These are phyloP conservation scores for Galerucella calmariensis DNA, from an alignment of 2,888 invertebrate genomes.

Conservation along the genomic window DNA sequence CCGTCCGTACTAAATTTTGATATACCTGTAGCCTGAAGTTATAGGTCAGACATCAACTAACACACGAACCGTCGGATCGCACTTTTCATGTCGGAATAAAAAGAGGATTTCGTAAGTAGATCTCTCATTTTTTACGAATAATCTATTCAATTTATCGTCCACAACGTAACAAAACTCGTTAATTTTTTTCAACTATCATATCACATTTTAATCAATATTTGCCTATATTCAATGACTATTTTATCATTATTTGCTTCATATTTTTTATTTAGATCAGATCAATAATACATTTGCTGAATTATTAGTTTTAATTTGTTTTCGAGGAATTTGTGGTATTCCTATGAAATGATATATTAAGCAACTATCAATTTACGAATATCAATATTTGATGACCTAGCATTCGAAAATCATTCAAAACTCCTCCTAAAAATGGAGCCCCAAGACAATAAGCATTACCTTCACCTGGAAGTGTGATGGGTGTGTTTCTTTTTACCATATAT, in stretches of 20 bases:
- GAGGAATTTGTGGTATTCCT: too few relatives aligned
- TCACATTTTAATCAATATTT: background rate
- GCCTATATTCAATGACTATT: background rate
- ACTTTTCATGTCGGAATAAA: conserved; percentile 40
- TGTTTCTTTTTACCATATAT: too few relatives aligned
- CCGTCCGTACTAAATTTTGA: conserved; percentile 43
- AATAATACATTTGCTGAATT: too few relatives aligned
- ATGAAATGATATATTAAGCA: too few relatives aligned
- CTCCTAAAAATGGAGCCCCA: too few relatives aligned
- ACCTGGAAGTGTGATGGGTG: too few relatives aligned
- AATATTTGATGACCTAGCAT: too few relatives aligned
- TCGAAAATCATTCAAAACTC: too few relatives aligned
- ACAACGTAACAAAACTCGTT: conserved; percentile 8
- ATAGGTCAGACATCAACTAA: conserved; percentile 49
- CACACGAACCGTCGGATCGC: conserved; percentile 39
- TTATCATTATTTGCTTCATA: background rate
- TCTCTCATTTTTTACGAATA: conserved; percentile 28
- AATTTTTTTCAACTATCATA: background rate
- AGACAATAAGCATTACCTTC: too few relatives aligned
- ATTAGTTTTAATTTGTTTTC: too few relatives aligned
- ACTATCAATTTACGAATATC: too few relatives aligned
- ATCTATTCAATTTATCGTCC: conserved; percentile 20
- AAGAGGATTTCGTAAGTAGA: conserved; percentile 44
- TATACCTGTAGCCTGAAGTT: conserved; percentile 46
- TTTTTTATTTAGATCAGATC: too few relatives aligned